Evolutionary conservation across 2,113 vertebrate species (phyloP).

Genomic region (Engraulis encrasicolus): DNA sequence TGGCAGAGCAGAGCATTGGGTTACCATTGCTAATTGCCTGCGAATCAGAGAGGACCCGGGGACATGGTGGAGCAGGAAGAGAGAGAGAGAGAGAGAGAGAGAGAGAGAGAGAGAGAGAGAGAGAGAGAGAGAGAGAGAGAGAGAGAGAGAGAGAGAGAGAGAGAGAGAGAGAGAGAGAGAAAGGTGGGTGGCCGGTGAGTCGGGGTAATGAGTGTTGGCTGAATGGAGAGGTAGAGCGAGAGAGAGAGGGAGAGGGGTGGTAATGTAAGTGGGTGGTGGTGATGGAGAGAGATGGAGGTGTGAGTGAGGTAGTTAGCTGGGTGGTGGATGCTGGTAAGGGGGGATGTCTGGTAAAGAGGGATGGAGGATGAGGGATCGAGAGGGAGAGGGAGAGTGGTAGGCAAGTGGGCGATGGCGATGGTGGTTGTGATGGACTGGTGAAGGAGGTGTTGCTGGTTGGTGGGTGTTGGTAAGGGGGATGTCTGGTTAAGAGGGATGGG

Average conservation of each 20-base stretch:
- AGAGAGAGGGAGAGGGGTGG: no score
- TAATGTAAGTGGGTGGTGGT: no score
- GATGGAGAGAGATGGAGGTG: no score
- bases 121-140: no score
- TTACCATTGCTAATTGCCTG: constrained; percentile 33
- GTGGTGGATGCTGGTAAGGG: no score
- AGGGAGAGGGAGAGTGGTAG: not conserved
- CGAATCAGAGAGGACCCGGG: constrained; percentile 2
- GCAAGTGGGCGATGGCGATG: not conserved
- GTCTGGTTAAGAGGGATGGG: constrained; percentile 3
- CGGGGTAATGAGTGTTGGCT: no score
- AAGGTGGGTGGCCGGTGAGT: not conserved
- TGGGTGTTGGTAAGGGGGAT: constrained; percentile 1
- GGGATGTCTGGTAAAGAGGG: no score
- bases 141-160: not conserved
- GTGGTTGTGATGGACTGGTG: no score
- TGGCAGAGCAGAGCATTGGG: constrained; percentile 20
- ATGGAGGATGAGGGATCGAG: not conserved
- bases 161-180: not conserved
- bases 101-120: not conserved
- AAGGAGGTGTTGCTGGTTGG: not conserved
- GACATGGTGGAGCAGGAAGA: constrained; percentile 24
- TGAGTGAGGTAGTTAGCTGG: no score
- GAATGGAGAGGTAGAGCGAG: no score
- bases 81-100: not conserved